Evolutionary conservation across 2,888 invertebrate species (phyloP).

Genomic region (Drosophila macrospina): DNA sequence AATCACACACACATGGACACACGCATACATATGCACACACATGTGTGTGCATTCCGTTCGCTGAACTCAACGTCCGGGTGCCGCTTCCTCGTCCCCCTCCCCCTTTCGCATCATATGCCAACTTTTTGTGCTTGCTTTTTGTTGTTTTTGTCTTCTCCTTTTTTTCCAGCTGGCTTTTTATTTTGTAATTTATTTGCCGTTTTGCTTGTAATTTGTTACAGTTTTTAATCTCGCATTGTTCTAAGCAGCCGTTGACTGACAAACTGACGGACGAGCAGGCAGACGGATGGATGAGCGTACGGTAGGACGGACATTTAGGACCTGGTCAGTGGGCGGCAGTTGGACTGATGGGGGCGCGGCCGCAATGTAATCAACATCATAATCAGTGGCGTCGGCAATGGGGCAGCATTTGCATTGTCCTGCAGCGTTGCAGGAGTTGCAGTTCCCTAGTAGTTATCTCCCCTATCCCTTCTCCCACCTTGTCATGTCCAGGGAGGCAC

Average conservation of each 20-base stretch:
- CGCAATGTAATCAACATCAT: slow-evolving; percentile 78
- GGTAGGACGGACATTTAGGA: slow-evolving; percentile 10
- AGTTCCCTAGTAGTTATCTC: slow-evolving; percentile 35
- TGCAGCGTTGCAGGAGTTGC: slow-evolving; percentile 36
- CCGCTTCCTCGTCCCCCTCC: neutral
- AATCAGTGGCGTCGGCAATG: slow-evolving; percentile 60
- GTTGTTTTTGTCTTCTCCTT: slow-evolving; percentile 14
- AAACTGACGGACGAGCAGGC: slow-evolving; percentile 52
- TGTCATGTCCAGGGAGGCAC: slow-evolving; percentile 19
- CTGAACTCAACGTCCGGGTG: slow-evolving; percentile 34
- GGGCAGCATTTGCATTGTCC: slow-evolving; percentile 65
- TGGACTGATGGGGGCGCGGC: slow-evolving; percentile 25
- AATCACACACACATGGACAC: neutral
- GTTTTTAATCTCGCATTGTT: slow-evolving; percentile 78
- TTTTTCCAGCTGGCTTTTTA: slow-evolving; percentile 35
- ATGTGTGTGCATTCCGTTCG: slow-evolving; percentile 29
- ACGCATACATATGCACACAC: neutral
- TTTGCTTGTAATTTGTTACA: slow-evolving; percentile 78
- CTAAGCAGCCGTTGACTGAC: slow-evolving; percentile 69
- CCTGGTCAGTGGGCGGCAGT: slow-evolving; percentile 23
- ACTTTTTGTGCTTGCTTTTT: slow-evolving; percentile 46
- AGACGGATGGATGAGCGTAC: neutral
- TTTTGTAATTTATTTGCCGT: slow-evolving; percentile 78
- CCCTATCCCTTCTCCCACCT: slow-evolving; percentile 1
- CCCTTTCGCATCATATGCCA: slow-evolving; percentile 2